Conservation (phyloP, 2,888 invertebrate species). For the Lymantria dispar region DNA sequence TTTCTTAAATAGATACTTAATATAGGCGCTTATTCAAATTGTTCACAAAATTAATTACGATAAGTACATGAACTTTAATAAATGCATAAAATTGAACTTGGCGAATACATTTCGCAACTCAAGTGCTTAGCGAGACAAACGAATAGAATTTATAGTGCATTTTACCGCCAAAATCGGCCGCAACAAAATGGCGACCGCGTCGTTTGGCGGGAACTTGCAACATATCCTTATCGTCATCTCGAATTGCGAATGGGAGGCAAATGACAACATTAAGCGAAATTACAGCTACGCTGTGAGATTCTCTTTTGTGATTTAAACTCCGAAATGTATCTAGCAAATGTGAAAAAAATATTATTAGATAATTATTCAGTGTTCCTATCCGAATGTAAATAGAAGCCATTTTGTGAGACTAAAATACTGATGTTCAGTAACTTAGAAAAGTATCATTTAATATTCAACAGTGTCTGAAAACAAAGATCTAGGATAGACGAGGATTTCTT, state of each 20-base stretch:
- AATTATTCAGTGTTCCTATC: too few species aligned
- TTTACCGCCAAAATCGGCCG: constrained; percentile 34
- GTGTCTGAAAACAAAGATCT: too few species aligned
- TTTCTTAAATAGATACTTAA: neutral
- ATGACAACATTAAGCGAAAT: constrained; percentile 49
- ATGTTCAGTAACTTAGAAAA: too few species aligned
- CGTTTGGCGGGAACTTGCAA: constrained; percentile 42
- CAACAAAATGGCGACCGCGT: constrained; percentile 38
- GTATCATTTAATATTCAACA: too few species aligned
- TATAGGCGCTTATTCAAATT: neutral
- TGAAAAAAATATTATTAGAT: too few species aligned
- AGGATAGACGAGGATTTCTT: too few species aligned
- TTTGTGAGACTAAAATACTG: too few species aligned
- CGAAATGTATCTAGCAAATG: neutral
- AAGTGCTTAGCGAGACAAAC: constrained; percentile 12
- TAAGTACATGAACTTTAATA: constrained; percentile 5
- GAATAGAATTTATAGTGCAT: constrained; percentile 19
- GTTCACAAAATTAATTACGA: neutral
- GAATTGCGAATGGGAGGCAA: constrained; percentile 41
- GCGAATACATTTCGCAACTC: constrained; percentile 1
- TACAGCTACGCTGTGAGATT: constrained; percentile 36
- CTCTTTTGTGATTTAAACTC: constrained; percentile 9
- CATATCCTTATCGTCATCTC: constrained; percentile 44
- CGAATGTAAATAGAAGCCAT: too few species aligned
- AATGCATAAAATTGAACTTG: constrained; percentile 5